These are phyloP conservation scores for Naso thynnoides DNA, from an alignment of 2,797 vertebrate genomes.

Conservation along the genomic window DNA sequence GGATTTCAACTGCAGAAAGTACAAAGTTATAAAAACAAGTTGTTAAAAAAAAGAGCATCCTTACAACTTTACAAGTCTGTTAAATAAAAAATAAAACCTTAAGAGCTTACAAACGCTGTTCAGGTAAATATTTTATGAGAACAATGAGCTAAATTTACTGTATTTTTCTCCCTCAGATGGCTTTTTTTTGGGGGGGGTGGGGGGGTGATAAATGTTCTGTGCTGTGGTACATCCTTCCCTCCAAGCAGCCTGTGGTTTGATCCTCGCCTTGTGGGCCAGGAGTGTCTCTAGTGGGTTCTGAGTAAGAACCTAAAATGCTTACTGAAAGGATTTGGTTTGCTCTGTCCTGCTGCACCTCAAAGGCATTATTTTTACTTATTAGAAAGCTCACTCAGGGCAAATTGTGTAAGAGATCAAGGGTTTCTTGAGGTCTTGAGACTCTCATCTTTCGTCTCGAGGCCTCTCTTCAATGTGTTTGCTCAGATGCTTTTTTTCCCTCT, in stretches of 20 bases:
- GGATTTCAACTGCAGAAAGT: constrained; percentile 58
- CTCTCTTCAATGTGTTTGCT: constrained; percentile 33
- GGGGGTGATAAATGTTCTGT: constrained; percentile 12
- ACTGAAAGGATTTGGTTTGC: constrained; percentile 56
- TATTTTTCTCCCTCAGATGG: constrained; percentile 35
- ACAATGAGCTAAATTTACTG: constrained; percentile 64
- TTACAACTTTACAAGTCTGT: constrained; percentile 67
- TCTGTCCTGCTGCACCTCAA: constrained; percentile 44
- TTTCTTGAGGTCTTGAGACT: constrained; percentile 46
- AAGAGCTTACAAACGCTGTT: constrained; percentile 50
- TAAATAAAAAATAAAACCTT: constrained; percentile 67
- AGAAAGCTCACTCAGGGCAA: constrained; percentile 50
- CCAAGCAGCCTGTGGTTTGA: constrained; percentile 47
- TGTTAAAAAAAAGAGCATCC: background rate
- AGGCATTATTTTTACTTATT: constrained; percentile 54
- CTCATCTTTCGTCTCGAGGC: constrained; percentile 47
- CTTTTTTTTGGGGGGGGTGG: background rate
- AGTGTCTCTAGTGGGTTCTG: constrained; percentile 42
- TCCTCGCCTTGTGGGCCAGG: constrained; percentile 31
- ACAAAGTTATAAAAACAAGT: constrained; percentile 34
- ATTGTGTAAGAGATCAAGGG: constrained; percentile 48
- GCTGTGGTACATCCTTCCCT: constrained; percentile 32
- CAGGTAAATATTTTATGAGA: constrained; percentile 70
- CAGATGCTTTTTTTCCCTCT: constrained; percentile 2
- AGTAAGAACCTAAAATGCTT: constrained; percentile 52